These are phyloP conservation scores for Macroglossus sobrinus DNA, from an alignment of 2,113 vertebrate species.

Conservation along the genomic window DNA sequence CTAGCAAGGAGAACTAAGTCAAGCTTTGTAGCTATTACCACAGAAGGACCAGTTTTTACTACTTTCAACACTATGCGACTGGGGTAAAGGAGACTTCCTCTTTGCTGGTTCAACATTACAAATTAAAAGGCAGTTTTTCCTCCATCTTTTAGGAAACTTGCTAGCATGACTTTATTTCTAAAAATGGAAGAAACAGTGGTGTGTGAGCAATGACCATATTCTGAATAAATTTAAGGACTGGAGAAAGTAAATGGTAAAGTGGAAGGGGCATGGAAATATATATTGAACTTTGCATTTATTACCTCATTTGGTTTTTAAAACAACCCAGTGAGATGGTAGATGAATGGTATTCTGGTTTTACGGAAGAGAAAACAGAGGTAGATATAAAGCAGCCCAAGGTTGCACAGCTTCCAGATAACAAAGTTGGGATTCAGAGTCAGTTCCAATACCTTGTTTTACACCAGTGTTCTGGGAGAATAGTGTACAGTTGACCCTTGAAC, in stretches of 20 bases:
- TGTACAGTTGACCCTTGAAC: not conserved
- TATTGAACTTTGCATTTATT: not conserved
- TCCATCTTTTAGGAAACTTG: not conserved
- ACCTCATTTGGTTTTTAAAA: conserved; percentile 5
- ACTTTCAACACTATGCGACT: not conserved
- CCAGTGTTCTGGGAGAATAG: not conserved
- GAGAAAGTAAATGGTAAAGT: not conserved
- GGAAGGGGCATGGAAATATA: not conserved
- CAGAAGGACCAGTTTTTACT: not conserved
- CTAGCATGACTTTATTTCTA: conserved; percentile 7
- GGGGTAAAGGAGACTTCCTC: not conserved
- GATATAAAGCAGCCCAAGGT: not conserved
- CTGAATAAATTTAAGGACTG: conserved; percentile 1
- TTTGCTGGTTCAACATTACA: not conserved
- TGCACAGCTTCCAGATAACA: not conserved
- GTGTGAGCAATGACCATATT: not conserved
- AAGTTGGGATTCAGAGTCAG: not conserved
- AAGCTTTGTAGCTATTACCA: not conserved
- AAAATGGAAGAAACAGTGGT: not conserved
- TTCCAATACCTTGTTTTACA: not conserved
- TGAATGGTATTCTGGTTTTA: not conserved
- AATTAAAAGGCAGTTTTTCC: not conserved
- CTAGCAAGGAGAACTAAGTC: not conserved
- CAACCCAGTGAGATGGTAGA: not conserved
- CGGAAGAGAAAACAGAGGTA: not conserved